Conservation (phyloP, 64 coral and sea anemone genomes). For the Montipora sp. region DNA sequence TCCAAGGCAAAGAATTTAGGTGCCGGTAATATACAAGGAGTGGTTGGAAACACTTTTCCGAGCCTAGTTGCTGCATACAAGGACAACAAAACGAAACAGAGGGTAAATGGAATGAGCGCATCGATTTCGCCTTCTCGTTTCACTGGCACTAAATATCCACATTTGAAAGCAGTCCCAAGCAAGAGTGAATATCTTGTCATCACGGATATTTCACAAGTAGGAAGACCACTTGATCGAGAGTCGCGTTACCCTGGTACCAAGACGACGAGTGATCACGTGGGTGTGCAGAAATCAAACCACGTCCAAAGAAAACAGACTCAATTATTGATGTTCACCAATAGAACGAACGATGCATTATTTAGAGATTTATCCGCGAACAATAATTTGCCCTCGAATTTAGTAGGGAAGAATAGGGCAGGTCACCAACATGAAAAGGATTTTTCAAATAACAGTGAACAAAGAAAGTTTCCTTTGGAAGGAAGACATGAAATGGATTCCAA, state of each 20-base stretch:
- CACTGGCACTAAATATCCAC: not conserved
- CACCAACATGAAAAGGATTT: not conserved
- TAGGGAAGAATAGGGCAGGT: not conserved
- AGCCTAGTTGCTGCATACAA: not conserved
- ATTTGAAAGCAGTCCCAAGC: not conserved
- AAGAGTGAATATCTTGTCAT: not conserved
- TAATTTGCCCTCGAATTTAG: not conserved
- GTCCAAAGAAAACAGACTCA: not conserved
- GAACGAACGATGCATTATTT: not conserved
- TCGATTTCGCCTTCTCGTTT: not conserved
- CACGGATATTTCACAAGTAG: not conserved
- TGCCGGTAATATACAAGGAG: too few relatives aligned
- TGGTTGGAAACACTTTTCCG: not conserved
- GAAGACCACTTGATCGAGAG: not conserved
- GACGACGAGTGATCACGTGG: not conserved
- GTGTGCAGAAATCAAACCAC: not conserved
- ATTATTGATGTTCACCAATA: not conserved
- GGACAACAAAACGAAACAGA: not conserved
- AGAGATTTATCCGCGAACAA: not conserved
- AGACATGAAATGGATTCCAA: not conserved
- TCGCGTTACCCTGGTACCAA: not conserved
- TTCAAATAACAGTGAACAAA: not conserved
- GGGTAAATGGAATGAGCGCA: not conserved
- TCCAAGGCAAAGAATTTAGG: not conserved
- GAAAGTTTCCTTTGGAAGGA: not conserved